Conservation (phyloP, 1,140 invertebrate species). For the Diabrotica virgifera region DNA sequence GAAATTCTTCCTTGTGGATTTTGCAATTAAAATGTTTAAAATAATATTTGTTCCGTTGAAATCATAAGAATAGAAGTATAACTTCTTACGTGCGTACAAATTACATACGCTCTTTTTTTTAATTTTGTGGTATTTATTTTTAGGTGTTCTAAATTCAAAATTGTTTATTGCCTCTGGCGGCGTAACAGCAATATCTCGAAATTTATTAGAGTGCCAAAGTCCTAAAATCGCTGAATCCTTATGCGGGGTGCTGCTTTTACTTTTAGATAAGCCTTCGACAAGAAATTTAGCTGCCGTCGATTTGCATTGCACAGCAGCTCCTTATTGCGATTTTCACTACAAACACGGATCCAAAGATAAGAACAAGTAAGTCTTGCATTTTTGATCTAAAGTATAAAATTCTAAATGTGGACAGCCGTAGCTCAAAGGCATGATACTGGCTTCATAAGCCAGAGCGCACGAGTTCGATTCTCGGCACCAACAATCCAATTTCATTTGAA, state of each 20-base stretch:
- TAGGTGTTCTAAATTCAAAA: constrained; percentile 78
- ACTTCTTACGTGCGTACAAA: too few relatives aligned
- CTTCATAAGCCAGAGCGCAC: too few relatives aligned
- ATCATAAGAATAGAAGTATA: too few relatives aligned
- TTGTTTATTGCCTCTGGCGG: constrained; percentile 80
- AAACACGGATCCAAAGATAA: constrained; percentile 50
- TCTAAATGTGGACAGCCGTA: too few relatives aligned
- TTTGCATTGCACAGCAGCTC: constrained; percentile 80
- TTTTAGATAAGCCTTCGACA: constrained; percentile 84
- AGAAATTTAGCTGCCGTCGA: constrained; percentile 70
- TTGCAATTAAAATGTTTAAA: too few relatives aligned
- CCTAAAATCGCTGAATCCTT: constrained; percentile 80
- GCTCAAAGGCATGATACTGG: too few relatives aligned
- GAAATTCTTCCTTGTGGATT: too few relatives aligned
- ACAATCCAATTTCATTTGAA: too few relatives aligned
- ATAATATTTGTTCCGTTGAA: too few relatives aligned
- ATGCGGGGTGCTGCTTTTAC: constrained; percentile 79
- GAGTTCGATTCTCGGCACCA: too few relatives aligned
- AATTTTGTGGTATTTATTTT: constrained; percentile 25
- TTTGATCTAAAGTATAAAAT: too few relatives aligned
- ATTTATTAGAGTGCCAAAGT: constrained; percentile 76
- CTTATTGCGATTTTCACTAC: constrained; percentile 90
- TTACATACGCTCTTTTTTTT: too few relatives aligned
- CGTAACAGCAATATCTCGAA: constrained; percentile 75
- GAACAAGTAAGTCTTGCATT: constrained; percentile 27